Evolutionary conservation across 1,140 invertebrate genomes (phyloP), one percentile per base, ranked within the genome.

Genomic region (Xylocopa sonorina): DNA sequence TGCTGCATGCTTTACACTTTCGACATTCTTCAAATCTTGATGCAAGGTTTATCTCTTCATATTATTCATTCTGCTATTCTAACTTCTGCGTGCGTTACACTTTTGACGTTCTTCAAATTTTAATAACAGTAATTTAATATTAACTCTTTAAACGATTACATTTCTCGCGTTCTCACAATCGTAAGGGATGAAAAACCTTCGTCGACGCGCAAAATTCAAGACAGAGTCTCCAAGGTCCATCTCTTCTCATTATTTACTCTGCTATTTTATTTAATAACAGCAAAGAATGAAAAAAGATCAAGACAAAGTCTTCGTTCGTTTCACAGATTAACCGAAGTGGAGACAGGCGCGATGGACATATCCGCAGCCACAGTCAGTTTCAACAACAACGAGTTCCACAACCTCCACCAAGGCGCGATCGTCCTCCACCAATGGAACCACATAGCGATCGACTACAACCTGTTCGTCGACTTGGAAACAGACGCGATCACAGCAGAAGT

Each of bases 241-340:
- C n/a, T n/a, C n/a, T n/a, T n/a, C n/a, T n/a, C n/a, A n/a, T n/a
- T n/a, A n/a, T n/a, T n/a, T n/a, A n/a, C n/a, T n/a, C n/a, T n/a
- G n/a, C n/a, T n/a, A n/a, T n/a, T n/a, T n/a, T n/a, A n/a, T n/a
- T n/a, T n/a, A n/a, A 7, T 55, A 16, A 27, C 29, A 16, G 2
- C 53, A 55, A 29, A 29, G 53, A 16, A 29, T 0, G 21, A 58
- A 21, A 66, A 38, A 64, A n/a, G n/a, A n/a, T n/a, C n/a, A n/a
- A n/a, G n/a, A n/a, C n/a, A 2, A 46, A 29, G 10, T 18, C 27
- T 51, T 21, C 2, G 66, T 71, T 55, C 32, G 53, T 18, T 41
- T 94, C 94, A 64, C 93, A 96, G 96, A 83, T 92, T 96, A 74
- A 92, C 92, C 72, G 93, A 94, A 50, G 93, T 96, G 53, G 90